Base-by-base conservation (phyloP, 1,140 invertebrate species). In the Apis cerana region DNA sequence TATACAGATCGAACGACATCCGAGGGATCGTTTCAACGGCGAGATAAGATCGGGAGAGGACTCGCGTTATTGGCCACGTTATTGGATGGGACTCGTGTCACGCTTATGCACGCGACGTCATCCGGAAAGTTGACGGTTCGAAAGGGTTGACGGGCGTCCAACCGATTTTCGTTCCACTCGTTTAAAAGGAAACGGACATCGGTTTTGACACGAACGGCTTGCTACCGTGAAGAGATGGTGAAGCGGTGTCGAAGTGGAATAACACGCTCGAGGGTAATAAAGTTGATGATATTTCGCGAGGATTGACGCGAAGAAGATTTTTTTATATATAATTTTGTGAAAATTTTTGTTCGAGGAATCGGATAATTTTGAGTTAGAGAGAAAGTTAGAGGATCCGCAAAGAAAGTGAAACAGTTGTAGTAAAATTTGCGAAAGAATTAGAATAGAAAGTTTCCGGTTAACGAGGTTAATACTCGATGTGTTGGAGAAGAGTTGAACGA, bases 11-110 rank as follows among this genome's bases (percentile, higher is more conserved):
- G 80, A 69, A 64, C 74, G 58, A 77, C 58, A 69, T 70, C 56
- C 64, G 64, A 81, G 33, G 23, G 80, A 67, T 56, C 64, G 74
- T 76, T 81, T 59, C 62, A 12, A n/a, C 48, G n/a, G n/a, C 56
- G 9, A 67, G 67, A 79, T 71, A 79, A 23, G 23, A 71, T 71
- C 68, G 27, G 21, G 43, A 48, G 19, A 50, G 33, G 50, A 12
- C 4, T 52, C 77, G 67, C 48, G 52, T 71, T 61, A 70, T 79
- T 65, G 48, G n/a, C 33, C 17, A 10, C 48, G n/a, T 43, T 43
- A 43, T 43, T 43, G 15, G n/a, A 21, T 27, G 54, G 21, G 15
- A 23, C 68, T 52, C 50, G 50, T 48, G 48, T 70, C 59, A 11
- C 61, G 23, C 19, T 64, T 65, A 50, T 33, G 23, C 74, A 10